These are phyloP conservation scores for Sebastes taczanowskii DNA, from an alignment of 2,797 vertebrate genomes.

Conservation along the genomic window DNA sequence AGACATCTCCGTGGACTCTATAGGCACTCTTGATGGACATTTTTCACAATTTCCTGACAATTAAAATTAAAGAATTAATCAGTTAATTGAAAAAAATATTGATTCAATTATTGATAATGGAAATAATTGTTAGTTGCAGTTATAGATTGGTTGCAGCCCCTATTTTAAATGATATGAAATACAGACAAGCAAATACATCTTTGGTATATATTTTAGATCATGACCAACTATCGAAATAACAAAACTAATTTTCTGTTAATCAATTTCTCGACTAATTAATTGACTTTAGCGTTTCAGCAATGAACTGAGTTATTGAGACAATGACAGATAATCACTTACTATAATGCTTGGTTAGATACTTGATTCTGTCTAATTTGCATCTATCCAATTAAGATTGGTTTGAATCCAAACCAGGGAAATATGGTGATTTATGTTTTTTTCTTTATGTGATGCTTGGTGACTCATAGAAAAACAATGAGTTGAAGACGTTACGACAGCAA, in stretches of 20 bases:
- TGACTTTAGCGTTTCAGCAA: not conserved
- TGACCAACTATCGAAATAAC: not conserved
- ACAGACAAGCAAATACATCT: not conserved
- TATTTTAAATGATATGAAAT: not conserved
- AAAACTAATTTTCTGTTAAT: not conserved
- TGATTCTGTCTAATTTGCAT: slow-evolving; percentile 6
- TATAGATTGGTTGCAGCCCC: too few species aligned
- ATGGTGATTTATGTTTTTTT: slow-evolving; percentile 23
- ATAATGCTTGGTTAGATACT: not conserved
- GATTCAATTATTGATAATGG: not conserved
- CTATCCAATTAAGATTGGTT: slow-evolving; percentile 6
- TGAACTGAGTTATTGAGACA: slow-evolving; percentile 15
- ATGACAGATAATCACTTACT: slow-evolving; percentile 11
- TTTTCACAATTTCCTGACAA: not conserved
- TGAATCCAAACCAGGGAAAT: slow-evolving; percentile 12
- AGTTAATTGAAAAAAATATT: not conserved
- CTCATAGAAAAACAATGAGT: slow-evolving; percentile 8
- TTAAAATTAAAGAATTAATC: not conserved
- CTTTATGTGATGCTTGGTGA: slow-evolving; percentile 14
- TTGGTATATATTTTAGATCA: not conserved
- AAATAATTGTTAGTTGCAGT: not conserved
- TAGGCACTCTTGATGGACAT: not conserved
- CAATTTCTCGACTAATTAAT: not conserved
- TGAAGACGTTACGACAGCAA: not conserved
- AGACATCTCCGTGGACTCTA: not conserved